Conservation (phyloP, 2,113 vertebrate species). For the Carassius auratus region DNA sequence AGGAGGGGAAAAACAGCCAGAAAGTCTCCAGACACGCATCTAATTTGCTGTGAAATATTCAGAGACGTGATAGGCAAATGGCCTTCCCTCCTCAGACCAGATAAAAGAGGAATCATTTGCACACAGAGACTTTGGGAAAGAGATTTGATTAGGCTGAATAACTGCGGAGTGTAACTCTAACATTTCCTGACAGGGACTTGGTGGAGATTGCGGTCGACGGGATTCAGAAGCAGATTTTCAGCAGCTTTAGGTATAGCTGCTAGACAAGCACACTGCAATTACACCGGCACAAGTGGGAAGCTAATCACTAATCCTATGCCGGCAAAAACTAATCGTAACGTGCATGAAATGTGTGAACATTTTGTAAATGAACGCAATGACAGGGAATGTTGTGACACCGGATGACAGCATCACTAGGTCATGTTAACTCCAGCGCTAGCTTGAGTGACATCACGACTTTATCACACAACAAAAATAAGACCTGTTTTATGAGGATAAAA, state of each 20-base stretch:
- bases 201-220: background rate
- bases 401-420: background rate
- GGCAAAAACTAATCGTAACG: background rate
- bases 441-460: background rate
- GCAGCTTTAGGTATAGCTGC: slow-evolving; percentile 26
- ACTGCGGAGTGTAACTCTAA: slow-evolving; percentile 6
- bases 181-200: background rate
- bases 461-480: slow-evolving; percentile 9
- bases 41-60: slow-evolving; percentile 32
- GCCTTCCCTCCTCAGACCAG: slow-evolving; percentile 28
- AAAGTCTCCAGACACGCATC: slow-evolving; percentile 13
- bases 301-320: slow-evolving; percentile 39
- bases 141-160: background rate
- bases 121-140: slow-evolving; percentile 9
- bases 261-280: slow-evolving; percentile 39
- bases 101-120: slow-evolving; percentile 29
- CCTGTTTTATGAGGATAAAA: background rate
- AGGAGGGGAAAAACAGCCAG: background rate
- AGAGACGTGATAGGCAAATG: slow-evolving; percentile 18
- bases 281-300: slow-evolving; percentile 8
- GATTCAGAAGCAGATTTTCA: background rate
- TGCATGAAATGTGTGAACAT: slow-evolving; percentile 18
- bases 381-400: background rate
- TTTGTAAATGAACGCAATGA: background rate
- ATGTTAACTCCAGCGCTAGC: background rate